Evolutionary conservation across 2,797 vertebrate genomes (phyloP), one percentile per base, ranked within the genome.

Genomic region (Eleutherodactylus coqui): DNA sequence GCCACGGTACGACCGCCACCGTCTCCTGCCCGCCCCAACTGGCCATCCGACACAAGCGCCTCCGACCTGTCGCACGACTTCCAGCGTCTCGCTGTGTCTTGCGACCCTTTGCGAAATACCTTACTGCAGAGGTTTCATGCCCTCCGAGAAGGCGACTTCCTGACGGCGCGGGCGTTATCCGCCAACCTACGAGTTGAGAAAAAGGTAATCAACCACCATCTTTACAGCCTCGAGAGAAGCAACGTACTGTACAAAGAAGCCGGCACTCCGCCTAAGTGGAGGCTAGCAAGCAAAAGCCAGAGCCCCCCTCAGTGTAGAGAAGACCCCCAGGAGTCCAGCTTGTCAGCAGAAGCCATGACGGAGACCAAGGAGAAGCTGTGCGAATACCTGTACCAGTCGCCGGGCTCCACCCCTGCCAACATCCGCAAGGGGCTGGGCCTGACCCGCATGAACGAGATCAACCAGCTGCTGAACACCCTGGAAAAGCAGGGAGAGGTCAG

Each of bases 371-470:
- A 97, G 53, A 93, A 90, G 11, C 91, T 99, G 85, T 92, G 97
- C 11, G 92, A 93, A 82, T 96, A 95, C 87, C 93, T 99, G 19
- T 94, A 95, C 27, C 76, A 90, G 0, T 90, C 93, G 9, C 79
- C 53, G 0, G 90, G 93, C 32, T 94, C 94, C 0, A 96, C 92
- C 0, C 92, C 97, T 0, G 92, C 96, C 4, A 92, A 92, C 89
- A 93, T 99, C 7, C 95, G 97, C 16, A 98, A 96, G 85, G 98
- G 96, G 82, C 89, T 98, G 0, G 96, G 97, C 4, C 85, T 98
- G 5, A 90, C 88, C 0, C 94, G 62, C 76, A 92, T 96, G 75
- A n/a, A 6, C 1, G 96, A 98, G 0, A 92, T 98, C 43, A 97
- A 94, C 0, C 84, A 95, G 0, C 94, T 95, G 9, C 95, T 99